These are phyloP conservation scores for Rhynchotus rufescens DNA, from an alignment of 2,797 vertebrate genomes.

Conservation along the genomic window DNA sequence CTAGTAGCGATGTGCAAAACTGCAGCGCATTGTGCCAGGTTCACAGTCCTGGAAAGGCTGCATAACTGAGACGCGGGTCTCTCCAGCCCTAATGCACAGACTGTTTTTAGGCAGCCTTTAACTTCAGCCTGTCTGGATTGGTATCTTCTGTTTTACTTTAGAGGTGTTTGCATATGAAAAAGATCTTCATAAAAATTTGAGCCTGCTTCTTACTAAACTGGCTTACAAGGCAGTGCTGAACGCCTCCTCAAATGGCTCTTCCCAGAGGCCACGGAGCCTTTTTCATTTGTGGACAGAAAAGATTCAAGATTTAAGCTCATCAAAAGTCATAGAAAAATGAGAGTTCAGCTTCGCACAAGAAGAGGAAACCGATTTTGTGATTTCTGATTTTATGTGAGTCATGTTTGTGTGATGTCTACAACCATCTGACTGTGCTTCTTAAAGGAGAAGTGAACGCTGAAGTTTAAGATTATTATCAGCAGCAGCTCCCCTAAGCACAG, in stretches of 20 bases:
- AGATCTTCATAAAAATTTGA: neutral
- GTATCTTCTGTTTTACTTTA: neutral
- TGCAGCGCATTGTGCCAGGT: neutral
- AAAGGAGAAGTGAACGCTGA: neutral
- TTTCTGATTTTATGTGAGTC: neutral
- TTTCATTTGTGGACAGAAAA: conserved; percentile 48
- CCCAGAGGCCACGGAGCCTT: conserved; percentile 10
- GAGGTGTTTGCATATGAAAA: conserved; percentile 4
- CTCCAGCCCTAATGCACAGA: neutral
- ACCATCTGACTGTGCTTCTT: conserved; percentile 27
- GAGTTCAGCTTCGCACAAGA: neutral
- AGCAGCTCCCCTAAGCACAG: neutral
- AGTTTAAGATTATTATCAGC: neutral
- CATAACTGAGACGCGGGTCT: neutral
- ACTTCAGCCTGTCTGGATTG: neutral
- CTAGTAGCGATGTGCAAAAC: neutral
- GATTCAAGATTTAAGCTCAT: conserved; percentile 12
- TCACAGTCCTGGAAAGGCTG: no score
- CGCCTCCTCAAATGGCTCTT: neutral
- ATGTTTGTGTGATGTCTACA: neutral
- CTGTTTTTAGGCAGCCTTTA: neutral
- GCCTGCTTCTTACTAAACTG: conserved; percentile 37
- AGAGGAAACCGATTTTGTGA: neutral
- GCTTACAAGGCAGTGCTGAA: conserved; percentile 7
- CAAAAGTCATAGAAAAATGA: neutral